Evolutionary conservation across 2,888 invertebrate species (phyloP), one percentile per base, ranked within the genome.

Genomic region (Hanleya hanleyi): DNA sequence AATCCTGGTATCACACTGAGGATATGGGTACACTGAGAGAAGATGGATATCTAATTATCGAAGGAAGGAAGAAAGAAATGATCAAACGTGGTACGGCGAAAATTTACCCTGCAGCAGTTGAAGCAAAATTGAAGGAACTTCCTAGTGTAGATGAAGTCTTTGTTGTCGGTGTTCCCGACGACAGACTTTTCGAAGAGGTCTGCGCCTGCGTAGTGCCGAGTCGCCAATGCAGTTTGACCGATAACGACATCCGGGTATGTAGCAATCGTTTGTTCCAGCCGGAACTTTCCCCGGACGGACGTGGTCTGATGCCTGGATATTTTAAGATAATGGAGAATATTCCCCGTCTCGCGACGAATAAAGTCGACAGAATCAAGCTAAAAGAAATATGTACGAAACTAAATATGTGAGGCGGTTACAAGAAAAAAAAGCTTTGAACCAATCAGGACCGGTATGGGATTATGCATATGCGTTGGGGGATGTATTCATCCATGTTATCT

Each of bases 151-250:
- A 22, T 29, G 22, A 22, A 6, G 68, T 67, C 15, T 3, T 67
- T 4, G 68, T 67, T 5, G 50, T 67, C 15, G 68, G 68, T n/a
- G 68, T 67, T 1, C 68, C 68, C 2, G 68, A 67, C 12, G 68
- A 61, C 6, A n/a, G 68, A n/a, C 47, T n/a, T n/a, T n/a, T n/a
- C n/a, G n/a, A n/a, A n/a, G n/a, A n/a, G n/a, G n/a, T n/a, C n/a
- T n/a, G n/a, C 33, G 68, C 68, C 26, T 67, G 68, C 50, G 50
- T 67, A 6, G 50, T 50, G 18, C 68, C 29, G 61, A 29, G 22
- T 37, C n/a, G n/a, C 18, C 50, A 49, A 15, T 22, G n/a, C 12
- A 51, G n/a, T 47, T 26, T 26, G 29, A 12, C n/a, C 12, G 50
- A 9, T 22, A 3, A 6, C 6, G 33, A 29, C 18, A n/a, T 38